Base-by-base conservation (phyloP, 1,140 invertebrate species). In the Andricus grossulariae region DNA sequence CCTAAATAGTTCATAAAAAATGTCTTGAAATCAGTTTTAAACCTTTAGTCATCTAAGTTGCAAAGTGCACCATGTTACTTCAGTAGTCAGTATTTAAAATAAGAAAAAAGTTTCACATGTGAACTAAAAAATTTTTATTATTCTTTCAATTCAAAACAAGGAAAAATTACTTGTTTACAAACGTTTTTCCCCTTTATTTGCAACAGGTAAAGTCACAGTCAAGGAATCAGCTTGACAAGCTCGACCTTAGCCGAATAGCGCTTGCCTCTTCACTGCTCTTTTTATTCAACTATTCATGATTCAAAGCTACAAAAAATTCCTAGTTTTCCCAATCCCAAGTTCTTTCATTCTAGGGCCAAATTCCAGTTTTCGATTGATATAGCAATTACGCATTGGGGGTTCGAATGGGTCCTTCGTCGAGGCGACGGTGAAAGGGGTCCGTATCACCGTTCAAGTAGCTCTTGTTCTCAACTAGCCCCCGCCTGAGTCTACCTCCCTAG, bases 401-500 rank as follows among this genome's bases (percentile, higher is more conserved):
- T 32, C 25, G 25, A 32, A 32, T 32, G 25, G 25, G 25, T 32
- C 25, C 25, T 32, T 32, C 25, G 25, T 32, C 25, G 25, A 32
- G 3, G 4, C 25, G 25, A 32, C 25, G 25, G 25, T 32, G 88
- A 90, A 90, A 90, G 88, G 87, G 88, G 88, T 88, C 86, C 74
- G 85, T 86, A 81, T 84, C 75, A 80, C 82, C 74, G 81, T 83
- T 84, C 82, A 87, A 80, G 76, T 75, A 21, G 39, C 72, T 71
- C 78, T 72, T 78, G 60, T 66, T 66, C 60, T 66, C 55, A 82
- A 80, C 82, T 74, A 81, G 81, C 85, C 89, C 89, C 90, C 90
- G 88, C 90, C 85, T 85, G 81, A 77, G 86, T 85, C 85, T 83
- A 81, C 79, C 75, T 84, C 81, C 81, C 80, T 86, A 83, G 86